Percentiles rank a stretch among this genome's conserved stretches.
phyloP scores from a whole-genome alignment of 2,888 invertebrate species.

The Eupithecia exiguata region DNA sequence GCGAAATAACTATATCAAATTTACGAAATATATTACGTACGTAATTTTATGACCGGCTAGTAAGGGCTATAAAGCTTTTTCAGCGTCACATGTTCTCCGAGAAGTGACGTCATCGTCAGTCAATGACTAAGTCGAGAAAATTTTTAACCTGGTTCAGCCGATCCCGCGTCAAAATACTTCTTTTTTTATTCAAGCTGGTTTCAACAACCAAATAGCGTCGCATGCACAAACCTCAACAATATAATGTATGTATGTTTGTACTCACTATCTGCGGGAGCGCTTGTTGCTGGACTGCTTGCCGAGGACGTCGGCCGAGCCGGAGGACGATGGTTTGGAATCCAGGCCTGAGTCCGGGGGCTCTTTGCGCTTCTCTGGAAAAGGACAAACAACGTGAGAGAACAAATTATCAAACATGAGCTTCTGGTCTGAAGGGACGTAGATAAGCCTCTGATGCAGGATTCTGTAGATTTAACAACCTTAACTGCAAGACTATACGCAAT shows the following conservation, averaged over 20 bases:
- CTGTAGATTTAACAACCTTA: not conserved
- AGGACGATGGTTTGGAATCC: constrained; percentile 80
- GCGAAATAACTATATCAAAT: not conserved
- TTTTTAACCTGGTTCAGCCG: not conserved
- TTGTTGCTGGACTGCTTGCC: constrained; percentile 79
- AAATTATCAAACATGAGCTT: not conserved
- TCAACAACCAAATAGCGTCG: not conserved
- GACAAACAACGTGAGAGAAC: not conserved
- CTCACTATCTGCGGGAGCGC: constrained; percentile 91
- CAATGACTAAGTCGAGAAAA: no score
- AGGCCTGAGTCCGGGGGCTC: constrained; percentile 89
- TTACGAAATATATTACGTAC: not conserved
- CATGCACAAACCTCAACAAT: not conserved
- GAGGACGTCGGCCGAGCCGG: constrained; percentile 71
- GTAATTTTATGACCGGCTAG: not conserved
- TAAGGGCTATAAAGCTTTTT: not conserved
- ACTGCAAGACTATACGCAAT: not conserved
- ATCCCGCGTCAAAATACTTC: no score
- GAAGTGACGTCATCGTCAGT: not conserved
- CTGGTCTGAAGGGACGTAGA: not conserved
- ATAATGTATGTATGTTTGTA: constrained; percentile 50
- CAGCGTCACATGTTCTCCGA: not conserved
- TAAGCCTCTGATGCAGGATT: not conserved
- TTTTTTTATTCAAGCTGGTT: not conserved
- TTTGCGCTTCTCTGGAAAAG: constrained; percentile 89